phyloP scores from a whole-genome alignment of 2,888 invertebrate genomes.

The Chironomus riparius region DNA sequence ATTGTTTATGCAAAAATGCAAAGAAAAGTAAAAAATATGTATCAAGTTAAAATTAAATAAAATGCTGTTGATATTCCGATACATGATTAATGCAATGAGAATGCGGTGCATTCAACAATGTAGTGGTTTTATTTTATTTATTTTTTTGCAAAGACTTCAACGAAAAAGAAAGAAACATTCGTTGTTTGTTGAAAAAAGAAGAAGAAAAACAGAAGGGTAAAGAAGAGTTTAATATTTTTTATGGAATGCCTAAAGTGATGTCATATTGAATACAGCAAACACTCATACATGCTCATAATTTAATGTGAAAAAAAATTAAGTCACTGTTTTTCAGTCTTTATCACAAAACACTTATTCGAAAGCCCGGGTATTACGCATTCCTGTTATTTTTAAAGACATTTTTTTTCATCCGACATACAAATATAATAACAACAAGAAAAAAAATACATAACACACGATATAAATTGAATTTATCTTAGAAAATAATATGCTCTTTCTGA shows the following conservation, averaged over 20 bases:
- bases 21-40: neutral
- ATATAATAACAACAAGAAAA: neutral
- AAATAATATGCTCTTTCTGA: neutral
- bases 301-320: slow-evolving; percentile 14
- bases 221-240: neutral
- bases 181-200: neutral
- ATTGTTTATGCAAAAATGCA: neutral
- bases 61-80: neutral
- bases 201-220: slow-evolving; percentile 9
- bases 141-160: neutral
- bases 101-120: neutral
- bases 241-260: slow-evolving; percentile 24
- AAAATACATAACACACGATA: neutral
- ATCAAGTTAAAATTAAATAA: neutral
- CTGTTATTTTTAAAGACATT: slow-evolving; percentile 1
- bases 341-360: slow-evolving; percentile 14
- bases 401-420: neutral
- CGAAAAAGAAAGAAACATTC: neutral
- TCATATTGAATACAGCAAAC: slow-evolving; percentile 13
- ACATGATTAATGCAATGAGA: neutral
- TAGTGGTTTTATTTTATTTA: neutral
- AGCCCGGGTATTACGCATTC: slow-evolving; percentile 9
- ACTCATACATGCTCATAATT: slow-evolving; percentile 12
- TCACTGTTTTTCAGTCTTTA: slow-evolving; percentile 17
- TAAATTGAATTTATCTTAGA: neutral